Conservation (phyloP, 2,797 vertebrate genomes). For the Ctenosaura bakeri region DNA sequence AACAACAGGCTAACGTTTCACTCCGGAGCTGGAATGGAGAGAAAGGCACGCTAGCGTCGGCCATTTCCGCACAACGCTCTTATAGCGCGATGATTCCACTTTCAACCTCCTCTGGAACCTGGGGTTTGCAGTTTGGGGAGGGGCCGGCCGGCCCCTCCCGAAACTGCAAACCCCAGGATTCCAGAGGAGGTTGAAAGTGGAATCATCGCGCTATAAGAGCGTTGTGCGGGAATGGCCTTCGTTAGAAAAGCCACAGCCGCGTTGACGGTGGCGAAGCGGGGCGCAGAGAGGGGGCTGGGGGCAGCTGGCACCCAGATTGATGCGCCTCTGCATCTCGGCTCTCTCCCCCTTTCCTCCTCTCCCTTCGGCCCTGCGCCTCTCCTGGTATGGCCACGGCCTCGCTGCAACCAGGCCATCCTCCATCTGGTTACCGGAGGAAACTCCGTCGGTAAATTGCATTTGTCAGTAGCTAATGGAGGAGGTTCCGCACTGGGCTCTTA, state of each 20-base stretch:
- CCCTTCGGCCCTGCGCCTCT: too few relatives aligned
- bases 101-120: too few relatives aligned
- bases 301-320: constrained; percentile 79
- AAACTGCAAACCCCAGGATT: too few relatives aligned
- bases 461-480: background rate
- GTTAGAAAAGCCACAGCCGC: constrained; percentile 83
- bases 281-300: constrained; percentile 32
- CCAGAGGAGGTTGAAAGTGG: too few relatives aligned
- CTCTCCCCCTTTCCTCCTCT: background rate
- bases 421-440: constrained; percentile 3
- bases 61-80: too few relatives aligned
- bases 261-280: constrained; percentile 61
- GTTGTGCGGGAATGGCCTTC: too few relatives aligned
- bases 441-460: background rate
- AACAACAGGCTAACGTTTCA: constrained; percentile 70
- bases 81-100: too few relatives aligned
- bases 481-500: too few relatives aligned
- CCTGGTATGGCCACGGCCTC: background rate
- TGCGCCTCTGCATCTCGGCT: constrained; percentile 55
- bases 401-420: background rate
- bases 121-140: too few relatives aligned
- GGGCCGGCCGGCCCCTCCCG: too few relatives aligned
- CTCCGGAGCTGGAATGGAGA: constrained; percentile 70
- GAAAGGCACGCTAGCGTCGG: constrained; percentile 77
- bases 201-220: too few relatives aligned